Evolutionary conservation across 1,140 invertebrate species (phyloP), one percentile per base, ranked within the genome.

Genomic region (Andricus grossulariae): DNA sequence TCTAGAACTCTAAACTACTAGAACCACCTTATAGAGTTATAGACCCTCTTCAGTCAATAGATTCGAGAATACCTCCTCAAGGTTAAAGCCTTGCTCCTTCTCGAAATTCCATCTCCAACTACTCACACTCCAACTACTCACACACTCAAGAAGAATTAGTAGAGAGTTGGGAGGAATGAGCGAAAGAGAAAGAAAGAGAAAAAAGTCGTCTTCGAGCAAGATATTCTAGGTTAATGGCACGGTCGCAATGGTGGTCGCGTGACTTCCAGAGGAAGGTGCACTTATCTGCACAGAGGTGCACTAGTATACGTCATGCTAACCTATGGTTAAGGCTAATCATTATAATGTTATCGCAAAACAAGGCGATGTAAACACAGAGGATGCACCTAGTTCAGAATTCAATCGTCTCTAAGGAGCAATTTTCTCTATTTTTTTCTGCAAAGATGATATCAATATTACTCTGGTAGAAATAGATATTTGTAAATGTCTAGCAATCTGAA

Each of bases 151-250:
- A 12, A 52, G 11, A 25, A 15, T 15, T 25, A 50, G 21, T 12
- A 50, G 25, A 11, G 49, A 25, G 52, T 18, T 11, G 21, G 80
- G 71, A 72, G 72, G 81, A 83, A 77, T 73, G 82, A 78, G 49
- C 32, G 50, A 73, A 72, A 54, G 71, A 76, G 74, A 74, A 50
- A 72, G 71, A 77, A 55, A 75, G 75, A 76, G 51, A 71, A 49
- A 70, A 81, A 80, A 80, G 72, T 77, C 81, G 84, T 84, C 81
- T 82, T 84, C 81, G 79, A 81, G 77, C 79, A 52, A 78, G 83
- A 78, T 82, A 88, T 89, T 87, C 87, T 88, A 82, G 88, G 87
- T 88, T 88, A 88, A 89, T 89, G 87, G 88, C 88, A 89, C 86
- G 86, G 80, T 81, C 79, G 80, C 77, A 77, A 84, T 84, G 82